Base-by-base conservation (phyloP, 1,140 invertebrate genomes). In the Laupala kohalensis region DNA sequence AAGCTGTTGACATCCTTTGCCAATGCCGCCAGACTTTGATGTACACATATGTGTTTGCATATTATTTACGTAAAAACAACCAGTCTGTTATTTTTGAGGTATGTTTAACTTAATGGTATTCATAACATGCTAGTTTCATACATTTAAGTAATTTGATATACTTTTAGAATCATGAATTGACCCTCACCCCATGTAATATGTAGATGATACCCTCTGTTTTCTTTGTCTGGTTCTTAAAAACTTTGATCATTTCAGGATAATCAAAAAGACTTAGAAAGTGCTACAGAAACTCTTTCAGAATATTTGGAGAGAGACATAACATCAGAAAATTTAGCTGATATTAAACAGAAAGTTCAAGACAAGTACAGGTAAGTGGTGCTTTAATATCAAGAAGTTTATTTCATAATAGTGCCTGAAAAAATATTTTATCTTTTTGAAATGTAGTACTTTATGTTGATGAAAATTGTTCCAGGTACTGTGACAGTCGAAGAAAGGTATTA, bases 31-130 rank as follows among this genome's bases (percentile, higher is more conserved):
- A 98, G 82, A 99, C 96, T 25, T 85, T 99, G 12, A 99, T 99
- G 96, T 99, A 96, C 84, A 99, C 97, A 70, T 99, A 99, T 81
- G 96, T 98, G 70, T 99, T 99, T 87, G 97, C 97, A 76, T 99
- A 96, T 83, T 99, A 99, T 81, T 86, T 99, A 77, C 89, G 90
- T 78, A 97, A 96, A 85, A 98, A 97, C 84, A 99, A 99, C 86
- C 96, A 99, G 82, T 97, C 95, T 77, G 93, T 95, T 80, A 97
- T 99, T 78, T 99, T 99, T 86, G 96, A 98, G 81, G 85, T 87
- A 78, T 76, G 78, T 75, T 68, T 27, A 1, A 66, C 23, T 3
- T 66, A 13, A 66, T 25, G 65, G 2, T 4, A 4, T 66, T 66
- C 23, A 27, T 25, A n/a, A n/a, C n/a, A n/a, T n/a, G n/a, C n/a